These are phyloP conservation scores for Oryctolagus cuniculus DNA, from an alignment of 2,113 vertebrate species.

Conservation along the genomic window DNA sequence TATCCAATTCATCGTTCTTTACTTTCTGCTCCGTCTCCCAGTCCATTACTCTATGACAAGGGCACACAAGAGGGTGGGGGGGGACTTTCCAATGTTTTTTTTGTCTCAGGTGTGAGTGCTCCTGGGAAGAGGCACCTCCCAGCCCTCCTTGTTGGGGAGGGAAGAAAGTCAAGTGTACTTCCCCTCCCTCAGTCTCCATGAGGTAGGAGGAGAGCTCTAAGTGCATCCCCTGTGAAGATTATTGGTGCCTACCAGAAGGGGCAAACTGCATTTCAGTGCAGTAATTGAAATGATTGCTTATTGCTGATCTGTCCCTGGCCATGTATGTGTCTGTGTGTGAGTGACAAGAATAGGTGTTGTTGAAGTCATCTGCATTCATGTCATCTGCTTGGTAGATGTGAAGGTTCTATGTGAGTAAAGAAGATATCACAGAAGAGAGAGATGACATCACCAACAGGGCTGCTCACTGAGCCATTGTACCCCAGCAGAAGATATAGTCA, in stretches of 20 bases:
- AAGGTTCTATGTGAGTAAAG: neutral
- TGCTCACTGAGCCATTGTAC: neutral
- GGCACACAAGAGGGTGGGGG: neutral
- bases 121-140: neutral
- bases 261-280: neutral
- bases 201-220: too few species aligned
- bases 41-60: neutral
- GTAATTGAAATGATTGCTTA: neutral
- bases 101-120: neutral
- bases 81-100: fast-evolving
- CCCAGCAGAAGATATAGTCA: neutral
- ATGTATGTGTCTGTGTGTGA: neutral
- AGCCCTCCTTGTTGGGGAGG: neutral
- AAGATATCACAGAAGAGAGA: neutral
- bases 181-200: neutral
- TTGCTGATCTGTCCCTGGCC: neutral
- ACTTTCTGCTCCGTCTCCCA: neutral
- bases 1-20: fast-evolving
- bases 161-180: neutral
- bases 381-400: neutral
- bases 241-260: neutral
- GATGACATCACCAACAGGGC: too few species aligned
- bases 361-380: neutral
- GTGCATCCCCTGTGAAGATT: neutral
- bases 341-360: neutral